Evolutionary conservation across 2,797 vertebrate species (phyloP), one percentile per base, ranked within the genome.

Genomic region (Danio jaintianensis): DNA sequence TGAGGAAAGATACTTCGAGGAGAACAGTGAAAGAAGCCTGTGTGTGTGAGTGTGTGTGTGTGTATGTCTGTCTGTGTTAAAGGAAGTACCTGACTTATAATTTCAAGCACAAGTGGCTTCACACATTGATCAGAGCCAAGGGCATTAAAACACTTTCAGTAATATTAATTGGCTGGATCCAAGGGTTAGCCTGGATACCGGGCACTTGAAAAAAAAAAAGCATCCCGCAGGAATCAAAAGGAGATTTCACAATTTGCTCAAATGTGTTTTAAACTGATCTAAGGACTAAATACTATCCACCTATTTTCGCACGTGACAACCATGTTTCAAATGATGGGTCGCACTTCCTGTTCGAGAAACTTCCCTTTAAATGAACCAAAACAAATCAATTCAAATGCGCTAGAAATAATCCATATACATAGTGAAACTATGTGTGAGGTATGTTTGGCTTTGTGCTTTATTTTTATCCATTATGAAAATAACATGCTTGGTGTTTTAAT

Each of bases 41-140:
- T 5, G 80, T 83, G 75, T 86, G 81, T 89, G 86, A 84, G 81
- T 82, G 75, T 40, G 75, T 43, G 72, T 53, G 74, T 38, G 69
- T 18, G 78, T 83, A 83, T 73, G 75, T 47, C 77, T 68, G 78
- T 13, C 43, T 73, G 80, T 74, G 73, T 82, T 86, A 63, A 48
- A 68, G 67, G 55, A 76, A 71, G 79, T 79, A 91, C 88, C 90
- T 88, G 90, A 92, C 89, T 88, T 80, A 22, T 84, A 90, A 89
- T 85, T 88, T 82, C 74, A 75, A 70, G 61, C 89, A 89, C 87
- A 88, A 90, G 89, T 89, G 90, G 88, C 89, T 83, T 81, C 85
- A 89, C 86, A 89, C 89, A 89, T 89, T 87, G 87, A 93, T 92
- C 88, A 91, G 73, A 92, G 90, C 45, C 70, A 59, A 47, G 71